A percentile compares a stretch with the other conserved stretches of the same genome.
Evolutionary conservation across 2,113 vertebrate genomes (phyloP).

Genomic region (Trichomycterus rosablanca): DNA sequence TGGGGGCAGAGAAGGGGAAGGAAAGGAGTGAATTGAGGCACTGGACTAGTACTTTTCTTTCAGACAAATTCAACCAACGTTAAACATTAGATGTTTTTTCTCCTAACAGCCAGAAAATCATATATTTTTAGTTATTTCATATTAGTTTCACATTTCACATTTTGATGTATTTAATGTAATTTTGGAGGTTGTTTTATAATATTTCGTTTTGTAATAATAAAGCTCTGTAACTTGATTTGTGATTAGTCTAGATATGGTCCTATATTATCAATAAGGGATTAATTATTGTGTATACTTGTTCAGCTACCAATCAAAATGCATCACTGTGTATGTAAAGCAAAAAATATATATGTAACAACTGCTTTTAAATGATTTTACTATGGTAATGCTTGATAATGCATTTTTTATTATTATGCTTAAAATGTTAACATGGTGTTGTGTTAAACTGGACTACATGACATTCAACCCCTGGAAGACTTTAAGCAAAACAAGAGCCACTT

Average conservation of each 20-base stretch:
- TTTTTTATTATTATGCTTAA: not conserved
- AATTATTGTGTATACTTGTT: too few relatives aligned
- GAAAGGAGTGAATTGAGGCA: constrained; percentile 37
- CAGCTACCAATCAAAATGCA: too few relatives aligned
- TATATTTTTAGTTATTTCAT: not conserved
- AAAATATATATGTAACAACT: too few relatives aligned
- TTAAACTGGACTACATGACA: constrained; percentile 23
- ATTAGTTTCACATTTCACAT: not conserved
- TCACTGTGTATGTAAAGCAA: too few relatives aligned
- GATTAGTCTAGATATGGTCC: too few relatives aligned
- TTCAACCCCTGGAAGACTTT: too few relatives aligned
- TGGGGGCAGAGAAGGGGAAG: constrained; percentile 42
- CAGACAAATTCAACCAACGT: constrained; percentile 30
- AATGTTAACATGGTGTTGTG: constrained; percentile 32
- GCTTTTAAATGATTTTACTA: too few relatives aligned
- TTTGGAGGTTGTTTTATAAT: not conserved
- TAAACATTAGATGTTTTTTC: constrained; percentile 25
- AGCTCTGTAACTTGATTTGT: too few relatives aligned
- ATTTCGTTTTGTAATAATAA: not conserved
- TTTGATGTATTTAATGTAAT: too few relatives aligned
- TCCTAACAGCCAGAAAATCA: too few relatives aligned
- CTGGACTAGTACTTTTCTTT: constrained; percentile 37
- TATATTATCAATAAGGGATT: too few relatives aligned
- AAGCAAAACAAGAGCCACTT: constrained; percentile 37
- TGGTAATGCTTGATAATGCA: too few relatives aligned